A percentile compares a stretch with the other conserved stretches of the same genome.
Evolutionary conservation across 2,113 vertebrate genomes (phyloP).

Genomic region (Nanorana parkeri): DNA sequence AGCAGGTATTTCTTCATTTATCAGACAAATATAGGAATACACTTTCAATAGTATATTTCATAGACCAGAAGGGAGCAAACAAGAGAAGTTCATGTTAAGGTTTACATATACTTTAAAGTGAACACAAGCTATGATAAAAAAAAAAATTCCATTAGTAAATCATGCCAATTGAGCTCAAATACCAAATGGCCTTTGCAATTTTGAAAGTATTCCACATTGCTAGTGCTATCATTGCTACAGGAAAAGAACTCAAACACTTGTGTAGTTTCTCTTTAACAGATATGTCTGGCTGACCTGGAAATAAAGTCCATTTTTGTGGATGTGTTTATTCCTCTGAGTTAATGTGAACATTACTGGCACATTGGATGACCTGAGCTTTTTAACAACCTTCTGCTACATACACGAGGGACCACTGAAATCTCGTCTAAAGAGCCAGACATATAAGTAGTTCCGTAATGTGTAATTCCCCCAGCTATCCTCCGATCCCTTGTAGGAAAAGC

Average conservation of each 20-base stretch:
- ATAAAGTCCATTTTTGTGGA: not conserved
- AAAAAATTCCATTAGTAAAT: too few relatives aligned
- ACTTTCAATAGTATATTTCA: too few relatives aligned
- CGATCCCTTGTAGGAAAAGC: constrained; percentile 41
- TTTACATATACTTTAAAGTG: too few relatives aligned
- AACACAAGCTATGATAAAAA: too few relatives aligned
- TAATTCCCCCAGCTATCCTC: constrained; percentile 43
- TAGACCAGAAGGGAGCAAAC: too few relatives aligned
- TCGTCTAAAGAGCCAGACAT: constrained; percentile 23
- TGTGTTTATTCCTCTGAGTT: constrained; percentile 35
- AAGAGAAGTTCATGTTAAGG: too few relatives aligned
- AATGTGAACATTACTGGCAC: constrained; percentile 40
- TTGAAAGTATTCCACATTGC: too few relatives aligned
- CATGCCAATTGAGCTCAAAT: too few relatives aligned
- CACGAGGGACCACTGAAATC: constrained; percentile 36
- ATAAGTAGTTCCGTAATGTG: constrained; percentile 55
- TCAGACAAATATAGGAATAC: too few relatives aligned
- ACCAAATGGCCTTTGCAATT: too few relatives aligned
- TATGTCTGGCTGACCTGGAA: not conserved
- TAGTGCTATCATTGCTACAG: too few relatives aligned
- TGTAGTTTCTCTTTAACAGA: not conserved
- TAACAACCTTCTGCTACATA: constrained; percentile 32
- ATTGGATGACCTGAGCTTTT: constrained; percentile 41
- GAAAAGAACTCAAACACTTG: not conserved
- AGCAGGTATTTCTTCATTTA: too few relatives aligned